A percentile compares a stretch with the other conserved stretches of the same genome.
phyloP scores from a whole-genome alignment of 1,140 invertebrate species.

The Cydia fagiglandana region DNA sequence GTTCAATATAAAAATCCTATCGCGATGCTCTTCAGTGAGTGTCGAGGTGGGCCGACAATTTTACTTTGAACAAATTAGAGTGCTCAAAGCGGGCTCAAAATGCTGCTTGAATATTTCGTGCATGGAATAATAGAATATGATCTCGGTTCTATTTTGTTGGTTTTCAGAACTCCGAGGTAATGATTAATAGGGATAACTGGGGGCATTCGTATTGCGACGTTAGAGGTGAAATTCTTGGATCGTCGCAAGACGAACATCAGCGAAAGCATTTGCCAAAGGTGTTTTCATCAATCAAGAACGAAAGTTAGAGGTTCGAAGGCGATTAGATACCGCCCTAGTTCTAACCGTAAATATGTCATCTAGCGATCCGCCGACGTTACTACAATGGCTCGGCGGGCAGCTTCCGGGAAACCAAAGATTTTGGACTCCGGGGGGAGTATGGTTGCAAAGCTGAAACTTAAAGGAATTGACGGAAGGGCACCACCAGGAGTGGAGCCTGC shows the following conservation, averaged over 20 bases:
- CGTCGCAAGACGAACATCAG: constrained; percentile 86
- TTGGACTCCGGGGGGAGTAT: constrained; percentile 93
- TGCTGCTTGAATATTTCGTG: constrained; percentile 85
- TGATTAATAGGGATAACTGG: constrained; percentile 89
- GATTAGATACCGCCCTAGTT: constrained; percentile 92
- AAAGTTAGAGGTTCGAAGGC: constrained; percentile 91
- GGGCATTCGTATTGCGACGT: constrained; percentile 87
- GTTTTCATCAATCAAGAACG: constrained; percentile 92
- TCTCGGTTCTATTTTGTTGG: constrained; percentile 88
- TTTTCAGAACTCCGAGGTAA: constrained; percentile 86
- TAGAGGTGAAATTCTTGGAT: constrained; percentile 91
- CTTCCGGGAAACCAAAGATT: constrained; percentile 87
- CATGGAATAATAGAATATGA: constrained; percentile 92
- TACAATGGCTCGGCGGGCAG: constrained; percentile 81
- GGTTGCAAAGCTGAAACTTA: constrained; percentile 96
- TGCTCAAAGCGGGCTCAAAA: constrained; percentile 87
- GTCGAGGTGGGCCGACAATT: constrained; percentile 83
- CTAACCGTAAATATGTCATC: constrained; percentile 93
- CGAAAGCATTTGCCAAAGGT: constrained; percentile 91
- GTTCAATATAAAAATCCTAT: constrained; percentile 75
- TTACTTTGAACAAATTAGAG: constrained; percentile 79
- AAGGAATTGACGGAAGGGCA: constrained; percentile 94
- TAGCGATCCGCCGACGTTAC: constrained; percentile 83
- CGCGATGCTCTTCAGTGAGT: constrained; percentile 82
- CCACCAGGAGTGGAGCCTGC: constrained; percentile 95